Evolutionary conservation across 2,888 invertebrate genomes (phyloP).

Genomic region (Brachyptera putata): DNA sequence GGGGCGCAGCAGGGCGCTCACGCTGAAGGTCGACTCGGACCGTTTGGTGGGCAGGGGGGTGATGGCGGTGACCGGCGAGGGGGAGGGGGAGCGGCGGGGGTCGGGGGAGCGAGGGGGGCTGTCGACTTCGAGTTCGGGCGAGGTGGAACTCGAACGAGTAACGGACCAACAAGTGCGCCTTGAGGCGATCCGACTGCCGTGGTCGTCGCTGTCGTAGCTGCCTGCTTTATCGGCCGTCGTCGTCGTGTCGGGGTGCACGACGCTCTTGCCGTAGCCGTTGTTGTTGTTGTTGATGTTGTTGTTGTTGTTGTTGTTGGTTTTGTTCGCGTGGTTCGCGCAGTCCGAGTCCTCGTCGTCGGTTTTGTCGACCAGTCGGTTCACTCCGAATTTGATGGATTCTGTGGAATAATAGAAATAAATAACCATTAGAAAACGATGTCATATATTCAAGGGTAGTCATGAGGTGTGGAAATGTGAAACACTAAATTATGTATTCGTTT

Average conservation of each 20-base stretch:
- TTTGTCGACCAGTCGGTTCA: constrained; percentile 67
- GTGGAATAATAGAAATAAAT: constrained; percentile 45
- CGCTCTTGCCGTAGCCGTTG: constrained; percentile 28
- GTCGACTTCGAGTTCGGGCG: constrained; percentile 69
- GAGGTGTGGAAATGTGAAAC: too few species aligned
- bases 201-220: constrained; percentile 37
- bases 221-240: constrained; percentile 48
- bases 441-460: too few species aligned
- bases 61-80: constrained; percentile 37
- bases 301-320: constrained; percentile 36
- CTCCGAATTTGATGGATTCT: constrained; percentile 82
- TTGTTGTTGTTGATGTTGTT: constrained; percentile 40
- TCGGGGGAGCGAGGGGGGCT: constrained; percentile 56
- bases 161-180: constrained; percentile 49
- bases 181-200: constrained; percentile 41
- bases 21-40: constrained; percentile 80
- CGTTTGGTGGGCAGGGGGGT: constrained; percentile 52
- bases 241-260: constrained; percentile 51
- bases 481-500: too few species aligned
- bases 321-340: constrained; percentile 49
- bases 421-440: too few species aligned
- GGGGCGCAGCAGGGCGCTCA: constrained; percentile 74
- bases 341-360: constrained; percentile 57
- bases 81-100: constrained; percentile 33
- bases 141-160: constrained; percentile 49